Percentiles rank a stretch among this genome's conserved stretches.
These are phyloP conservation scores for Cyrtodaria siliqua DNA, from an alignment of 2,888 invertebrate genomes.

Conservation along the genomic window DNA sequence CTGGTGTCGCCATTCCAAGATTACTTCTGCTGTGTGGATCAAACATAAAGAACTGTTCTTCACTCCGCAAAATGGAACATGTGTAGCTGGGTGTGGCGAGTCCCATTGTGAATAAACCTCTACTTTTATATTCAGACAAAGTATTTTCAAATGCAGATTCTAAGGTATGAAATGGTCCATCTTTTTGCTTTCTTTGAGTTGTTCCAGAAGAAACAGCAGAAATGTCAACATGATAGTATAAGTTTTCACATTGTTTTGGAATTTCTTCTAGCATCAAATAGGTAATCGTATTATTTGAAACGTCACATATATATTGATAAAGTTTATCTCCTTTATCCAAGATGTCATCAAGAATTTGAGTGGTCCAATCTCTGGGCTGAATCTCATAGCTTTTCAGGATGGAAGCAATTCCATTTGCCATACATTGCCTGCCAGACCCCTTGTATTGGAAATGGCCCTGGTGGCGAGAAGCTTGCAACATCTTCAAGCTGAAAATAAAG, in stretches of 20 bases:
- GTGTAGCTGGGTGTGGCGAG: background rate
- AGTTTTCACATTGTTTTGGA: no score
- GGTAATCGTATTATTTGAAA: no score
- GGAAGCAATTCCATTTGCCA: conserved; percentile 1
- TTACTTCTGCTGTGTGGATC: background rate
- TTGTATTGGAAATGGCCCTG: conserved; percentile 5
- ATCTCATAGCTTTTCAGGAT: background rate
- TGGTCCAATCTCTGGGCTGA: background rate
- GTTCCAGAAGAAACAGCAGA: no score
- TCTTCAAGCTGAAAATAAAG: no score
- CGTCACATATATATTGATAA: no score
- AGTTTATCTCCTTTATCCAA: background rate
- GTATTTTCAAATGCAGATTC: no score
- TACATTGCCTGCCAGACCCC: conserved; percentile 22
- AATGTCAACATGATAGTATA: no score
- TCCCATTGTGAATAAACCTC: no score
- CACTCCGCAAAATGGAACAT: background rate
- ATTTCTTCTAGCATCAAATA: no score
- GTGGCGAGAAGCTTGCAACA: conserved; percentile 13
- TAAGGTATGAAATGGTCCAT: no score
- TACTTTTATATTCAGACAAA: no score
- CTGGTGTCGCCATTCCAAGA: background rate
- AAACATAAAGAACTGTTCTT: background rate
- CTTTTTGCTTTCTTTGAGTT: no score
- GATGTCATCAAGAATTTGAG: background rate